Conservation (phyloP, 2,797 vertebrate species). For the Melanotaenia trifasciata region DNA sequence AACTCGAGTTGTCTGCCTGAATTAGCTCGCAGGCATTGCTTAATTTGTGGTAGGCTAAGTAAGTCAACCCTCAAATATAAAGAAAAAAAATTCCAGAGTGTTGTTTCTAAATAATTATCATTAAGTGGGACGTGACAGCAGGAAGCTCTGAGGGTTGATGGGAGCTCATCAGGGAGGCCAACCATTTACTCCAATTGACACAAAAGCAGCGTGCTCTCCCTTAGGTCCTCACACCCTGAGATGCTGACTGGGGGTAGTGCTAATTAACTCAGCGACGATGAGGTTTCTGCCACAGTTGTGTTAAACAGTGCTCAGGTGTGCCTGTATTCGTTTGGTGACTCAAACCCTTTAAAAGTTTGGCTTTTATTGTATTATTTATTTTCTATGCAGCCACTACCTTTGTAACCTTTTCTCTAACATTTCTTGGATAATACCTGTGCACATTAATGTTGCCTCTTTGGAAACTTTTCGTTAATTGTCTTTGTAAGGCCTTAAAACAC, state of each 20-base stretch:
- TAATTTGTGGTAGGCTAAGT: constrained; percentile 46
- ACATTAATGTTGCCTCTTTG: constrained; percentile 50
- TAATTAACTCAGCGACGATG: constrained; percentile 82
- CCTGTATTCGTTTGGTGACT: constrained; percentile 48
- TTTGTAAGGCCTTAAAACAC: constrained; percentile 71
- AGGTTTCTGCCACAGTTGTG: constrained; percentile 74
- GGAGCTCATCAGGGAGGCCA: constrained; percentile 78
- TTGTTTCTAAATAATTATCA: constrained; percentile 82
- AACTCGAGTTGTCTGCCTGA: background rate
- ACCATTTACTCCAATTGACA: constrained; percentile 79
- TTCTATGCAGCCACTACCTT: constrained; percentile 21
- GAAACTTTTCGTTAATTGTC: constrained; percentile 66
- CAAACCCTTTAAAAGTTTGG: constrained; percentile 23
- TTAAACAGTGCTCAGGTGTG: constrained; percentile 76
- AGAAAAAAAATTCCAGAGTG: constrained; percentile 76
- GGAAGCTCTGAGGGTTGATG: constrained; percentile 75
- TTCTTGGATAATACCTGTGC: constrained; percentile 42
- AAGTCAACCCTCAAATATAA: constrained; percentile 78
- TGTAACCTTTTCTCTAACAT: constrained; percentile 21
- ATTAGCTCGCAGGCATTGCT: background rate
- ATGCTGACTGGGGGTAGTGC: constrained; percentile 74
- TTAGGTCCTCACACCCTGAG: constrained; percentile 70
- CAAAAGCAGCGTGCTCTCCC: constrained; percentile 75
- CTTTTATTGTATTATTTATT: constrained; percentile 21
- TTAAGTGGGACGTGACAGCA: constrained; percentile 77